Evolutionary conservation across 2,113 vertebrate species (phyloP).

Genomic region (Athene noctua): DNA sequence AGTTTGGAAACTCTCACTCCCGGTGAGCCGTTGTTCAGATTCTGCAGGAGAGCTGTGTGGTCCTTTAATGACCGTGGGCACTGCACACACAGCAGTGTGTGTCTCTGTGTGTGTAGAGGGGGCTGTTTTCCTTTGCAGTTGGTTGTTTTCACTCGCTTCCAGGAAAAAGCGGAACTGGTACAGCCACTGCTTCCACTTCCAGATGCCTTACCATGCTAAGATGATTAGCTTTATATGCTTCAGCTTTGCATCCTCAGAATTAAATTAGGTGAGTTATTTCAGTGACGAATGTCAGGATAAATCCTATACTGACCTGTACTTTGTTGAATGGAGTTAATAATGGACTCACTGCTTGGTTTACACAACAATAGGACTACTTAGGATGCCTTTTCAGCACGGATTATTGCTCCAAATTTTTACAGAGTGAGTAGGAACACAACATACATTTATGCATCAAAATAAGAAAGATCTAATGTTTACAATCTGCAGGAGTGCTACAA

Average conservation of each 20-base stretch:
- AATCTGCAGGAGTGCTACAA: neutral
- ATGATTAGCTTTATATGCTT: neutral
- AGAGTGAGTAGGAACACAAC: neutral
- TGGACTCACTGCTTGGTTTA: neutral
- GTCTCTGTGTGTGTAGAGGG: neutral
- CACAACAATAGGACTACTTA: neutral
- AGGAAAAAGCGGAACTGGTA: neutral
- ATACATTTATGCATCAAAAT: neutral
- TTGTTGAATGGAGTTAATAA: neutral
- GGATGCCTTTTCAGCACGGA: neutral
- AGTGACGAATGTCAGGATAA: neutral
- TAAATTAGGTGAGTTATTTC: conserved; percentile 2
- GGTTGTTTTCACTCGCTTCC: neutral
- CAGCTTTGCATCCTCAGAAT: neutral
- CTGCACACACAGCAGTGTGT: neutral
- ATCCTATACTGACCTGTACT: neutral
- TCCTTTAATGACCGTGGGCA: neutral
- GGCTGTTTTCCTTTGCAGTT: neutral
- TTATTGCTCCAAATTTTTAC: neutral
- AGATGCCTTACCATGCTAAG: neutral
- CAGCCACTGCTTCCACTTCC: neutral
- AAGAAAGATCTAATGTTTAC: neutral
- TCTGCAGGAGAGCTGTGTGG: neutral
- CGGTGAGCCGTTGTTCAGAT: neutral
- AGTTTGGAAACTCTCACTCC: neutral